Base-by-base conservation (phyloP, 2,888 invertebrate genomes). In the Philaethria dido region DNA sequence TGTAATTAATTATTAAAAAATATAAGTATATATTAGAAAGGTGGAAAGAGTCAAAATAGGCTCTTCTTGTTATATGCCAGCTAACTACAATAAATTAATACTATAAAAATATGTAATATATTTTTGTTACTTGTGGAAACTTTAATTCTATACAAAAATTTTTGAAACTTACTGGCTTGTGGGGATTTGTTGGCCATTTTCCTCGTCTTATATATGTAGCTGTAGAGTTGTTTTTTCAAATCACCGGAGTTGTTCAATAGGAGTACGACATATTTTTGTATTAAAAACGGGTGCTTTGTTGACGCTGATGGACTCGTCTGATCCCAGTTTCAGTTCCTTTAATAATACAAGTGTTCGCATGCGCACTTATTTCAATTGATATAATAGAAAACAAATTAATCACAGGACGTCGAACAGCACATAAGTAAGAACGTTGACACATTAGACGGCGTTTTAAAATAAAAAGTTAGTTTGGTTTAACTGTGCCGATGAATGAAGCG, bases 371-470 rank as follows among this genome's bases (percentile, higher is more conserved):
- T 78, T 80, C 88, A 85, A 88, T 90, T 85, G 87, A 81, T 82
- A 80, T 89, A 87, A 88, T 86, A 86, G 85, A 87, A 86, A 86
- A 87, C 80, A 84, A 78, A 88, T 88, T 85, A 89, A 90, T 89
- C 84, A 87, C 80, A 81, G 72, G 74, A 73, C 80, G 80, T 82
- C 80, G 80, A 82, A 82, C 78, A 78, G 78, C 78, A 45, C 77
- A 73, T 70, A 74, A 78, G 76, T 74, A 77, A 78, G 79, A 74
- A 50, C 48, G 76, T 72, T 72, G 69, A 69, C 74, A 79, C 74
- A 86, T 84, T 85, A 86, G 66, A 79, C 76, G 72, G 73, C 82
- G 86, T 88, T 86, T 89, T 80, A 88, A 87, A 89, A 90, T 87
- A 88, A 77, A 67, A 73, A 73, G 68, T 70, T 73, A 77, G 75